A percentile compares a stretch with the other conserved stretches of the same genome.
Conservation (phyloP, 2,113 vertebrate genomes). For the Vidua macroura region DNA sequence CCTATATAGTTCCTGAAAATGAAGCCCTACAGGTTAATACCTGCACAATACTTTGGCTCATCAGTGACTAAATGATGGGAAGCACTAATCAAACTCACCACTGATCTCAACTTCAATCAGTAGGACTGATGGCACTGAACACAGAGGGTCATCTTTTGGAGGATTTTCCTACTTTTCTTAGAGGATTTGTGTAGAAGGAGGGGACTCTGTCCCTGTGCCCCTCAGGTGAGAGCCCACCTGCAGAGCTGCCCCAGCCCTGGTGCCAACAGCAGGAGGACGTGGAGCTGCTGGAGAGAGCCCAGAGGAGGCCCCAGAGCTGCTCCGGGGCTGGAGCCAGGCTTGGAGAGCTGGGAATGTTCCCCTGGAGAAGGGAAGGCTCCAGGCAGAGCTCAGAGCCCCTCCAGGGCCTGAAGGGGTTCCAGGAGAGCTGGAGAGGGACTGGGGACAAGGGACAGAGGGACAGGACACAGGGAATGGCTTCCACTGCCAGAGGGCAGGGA, state of each 20-base stretch:
- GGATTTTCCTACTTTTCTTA: neutral
- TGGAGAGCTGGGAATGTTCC: neutral
- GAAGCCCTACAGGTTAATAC: neutral
- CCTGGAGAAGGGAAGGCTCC: neutral
- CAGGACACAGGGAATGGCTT: neutral
- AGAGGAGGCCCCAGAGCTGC: neutral
- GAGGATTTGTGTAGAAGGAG: neutral
- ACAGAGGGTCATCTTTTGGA: neutral
- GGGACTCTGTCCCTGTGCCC: neutral
- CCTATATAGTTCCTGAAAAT: neutral
- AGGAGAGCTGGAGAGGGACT: neutral
- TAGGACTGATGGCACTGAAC: neutral
- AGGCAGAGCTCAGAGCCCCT: neutral
- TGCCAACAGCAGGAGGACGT: neutral
- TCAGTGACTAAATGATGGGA: neutral
- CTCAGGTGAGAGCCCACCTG: neutral
- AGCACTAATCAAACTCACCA: neutral
- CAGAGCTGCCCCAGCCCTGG: neutral
- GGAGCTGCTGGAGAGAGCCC: neutral
- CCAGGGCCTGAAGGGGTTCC: neutral
- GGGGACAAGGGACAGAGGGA: accelerated
- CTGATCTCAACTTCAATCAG: neutral
- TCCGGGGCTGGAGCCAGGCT: neutral
- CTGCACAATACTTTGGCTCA: neutral
- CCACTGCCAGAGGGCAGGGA: neutral